These are phyloP conservation scores for Fundulus diaphanus DNA, from an alignment of 2,797 vertebrate genomes.

Conservation along the genomic window DNA sequence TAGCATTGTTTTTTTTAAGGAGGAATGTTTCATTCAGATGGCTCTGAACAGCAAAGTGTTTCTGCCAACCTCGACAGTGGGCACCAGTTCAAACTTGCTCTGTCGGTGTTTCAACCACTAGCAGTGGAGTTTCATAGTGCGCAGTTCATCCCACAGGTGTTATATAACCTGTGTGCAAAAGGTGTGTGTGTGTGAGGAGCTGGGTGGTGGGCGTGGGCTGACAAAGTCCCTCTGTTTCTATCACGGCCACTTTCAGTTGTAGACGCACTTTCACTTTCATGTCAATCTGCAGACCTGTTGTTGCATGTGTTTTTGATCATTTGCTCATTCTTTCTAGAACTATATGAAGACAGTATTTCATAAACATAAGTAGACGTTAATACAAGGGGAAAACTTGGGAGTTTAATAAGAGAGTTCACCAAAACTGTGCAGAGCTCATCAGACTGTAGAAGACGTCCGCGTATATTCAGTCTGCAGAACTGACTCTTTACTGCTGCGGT, in stretches of 20 bases:
- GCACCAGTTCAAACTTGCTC: constrained; percentile 35
- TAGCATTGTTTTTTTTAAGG: not conserved
- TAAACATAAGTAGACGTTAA: not conserved
- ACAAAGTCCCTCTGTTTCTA: not conserved
- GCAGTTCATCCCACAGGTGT: not conserved
- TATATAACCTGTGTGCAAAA: not conserved
- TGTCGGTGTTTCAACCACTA: not conserved
- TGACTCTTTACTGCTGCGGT: not conserved
- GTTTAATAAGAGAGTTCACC: not conserved
- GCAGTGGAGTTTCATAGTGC: constrained; percentile 7
- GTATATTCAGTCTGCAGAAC: too few species aligned
- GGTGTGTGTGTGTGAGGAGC: not conserved
- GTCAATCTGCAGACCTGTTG: not conserved
- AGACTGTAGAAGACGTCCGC: too few species aligned
- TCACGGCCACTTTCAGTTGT: not conserved
- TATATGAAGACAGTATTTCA: not conserved
- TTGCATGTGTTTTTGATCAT: not conserved
- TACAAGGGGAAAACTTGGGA: not conserved
- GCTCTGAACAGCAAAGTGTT: too few species aligned
- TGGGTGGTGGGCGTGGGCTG: not conserved
- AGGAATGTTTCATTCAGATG: constrained; percentile 4
- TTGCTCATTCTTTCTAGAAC: not conserved
- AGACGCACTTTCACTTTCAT: not conserved
- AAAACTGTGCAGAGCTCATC: too few species aligned
- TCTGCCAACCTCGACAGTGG: not conserved